phyloP scores from a whole-genome alignment of 2,888 invertebrate species.

The Lasioglossum figueresi region DNA sequence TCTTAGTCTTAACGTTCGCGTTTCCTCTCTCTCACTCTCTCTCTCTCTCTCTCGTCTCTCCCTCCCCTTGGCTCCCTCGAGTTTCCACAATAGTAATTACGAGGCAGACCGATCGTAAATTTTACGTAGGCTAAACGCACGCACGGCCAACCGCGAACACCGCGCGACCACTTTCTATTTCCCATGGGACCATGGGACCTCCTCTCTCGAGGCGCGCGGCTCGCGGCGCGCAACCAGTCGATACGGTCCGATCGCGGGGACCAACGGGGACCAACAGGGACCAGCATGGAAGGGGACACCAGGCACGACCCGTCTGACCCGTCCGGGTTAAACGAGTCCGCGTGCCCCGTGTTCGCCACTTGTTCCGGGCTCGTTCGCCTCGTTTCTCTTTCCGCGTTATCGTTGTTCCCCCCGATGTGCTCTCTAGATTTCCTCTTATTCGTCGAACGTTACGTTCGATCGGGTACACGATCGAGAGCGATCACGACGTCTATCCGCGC shows the following conservation, averaged over 20 bases:
- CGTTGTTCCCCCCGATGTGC: slow-evolving; percentile 1
- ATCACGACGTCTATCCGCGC: slow-evolving; percentile 55
- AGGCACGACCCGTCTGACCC: slow-evolving; percentile 47
- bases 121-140: slow-evolving; percentile 64
- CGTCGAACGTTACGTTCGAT: slow-evolving; percentile 4
- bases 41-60: slow-evolving; percentile 22
- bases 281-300: slow-evolving; percentile 31
- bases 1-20: slow-evolving; percentile 70
- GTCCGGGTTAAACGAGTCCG: slow-evolving; percentile 54
- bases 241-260: slow-evolving; percentile 43
- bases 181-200: slow-evolving; percentile 65
- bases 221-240: slow-evolving; percentile 19
- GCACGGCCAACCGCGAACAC: slow-evolving; percentile 54
- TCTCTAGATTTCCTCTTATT: slow-evolving; percentile 8
- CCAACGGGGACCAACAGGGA: background rate
- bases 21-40: slow-evolving; percentile 63
- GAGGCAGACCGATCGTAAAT: slow-evolving; percentile 76
- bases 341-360: slow-evolving; percentile 60
- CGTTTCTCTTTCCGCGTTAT: slow-evolving; percentile 46
- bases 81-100: slow-evolving; percentile 81
- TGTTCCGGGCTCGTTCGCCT: slow-evolving; percentile 54
- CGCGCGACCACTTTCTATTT: slow-evolving; percentile 71
- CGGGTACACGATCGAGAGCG: slow-evolving; percentile 44
- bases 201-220: background rate
- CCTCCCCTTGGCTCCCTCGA: slow-evolving; percentile 77